Conservation (phyloP, 2,797 vertebrate genomes). For the Tachyglossus aculeatus region DNA sequence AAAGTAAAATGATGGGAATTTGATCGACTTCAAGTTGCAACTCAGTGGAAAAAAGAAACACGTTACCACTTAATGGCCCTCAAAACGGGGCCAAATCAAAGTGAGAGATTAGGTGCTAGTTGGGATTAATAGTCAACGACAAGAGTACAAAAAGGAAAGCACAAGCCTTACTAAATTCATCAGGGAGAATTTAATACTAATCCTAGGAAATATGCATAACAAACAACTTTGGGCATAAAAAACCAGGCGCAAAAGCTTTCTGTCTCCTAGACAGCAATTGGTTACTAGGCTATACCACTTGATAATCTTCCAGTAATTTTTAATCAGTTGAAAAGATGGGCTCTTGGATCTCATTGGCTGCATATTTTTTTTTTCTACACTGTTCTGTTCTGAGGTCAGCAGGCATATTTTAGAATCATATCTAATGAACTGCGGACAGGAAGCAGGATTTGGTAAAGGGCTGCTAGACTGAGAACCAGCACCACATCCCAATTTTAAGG, state of each 20-base stretch:
- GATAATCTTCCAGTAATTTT: slow-evolving; percentile 32
- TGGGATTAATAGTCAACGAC: slow-evolving; percentile 46
- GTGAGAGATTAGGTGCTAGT: slow-evolving; percentile 49
- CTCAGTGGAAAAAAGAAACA: slow-evolving; percentile 31
- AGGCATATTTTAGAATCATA: not conserved
- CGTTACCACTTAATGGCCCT: slow-evolving; percentile 29
- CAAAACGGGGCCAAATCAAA: slow-evolving; percentile 52
- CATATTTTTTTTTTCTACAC: not conserved
- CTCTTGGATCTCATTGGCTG: slow-evolving; percentile 6
- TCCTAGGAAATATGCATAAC: slow-evolving; percentile 46
- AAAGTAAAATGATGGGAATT: not conserved
- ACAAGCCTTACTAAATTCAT: slow-evolving; percentile 55
- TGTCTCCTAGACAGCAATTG: slow-evolving; percentile 31
- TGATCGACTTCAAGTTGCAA: slow-evolving; percentile 30
- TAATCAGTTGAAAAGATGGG: slow-evolving; percentile 25
- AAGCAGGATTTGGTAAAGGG: not conserved
- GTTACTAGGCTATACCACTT: slow-evolving; percentile 2
- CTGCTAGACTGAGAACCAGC: slow-evolving; percentile 1
- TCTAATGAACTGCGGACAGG: slow-evolving; percentile 11
- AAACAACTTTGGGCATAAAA: slow-evolving; percentile 28
- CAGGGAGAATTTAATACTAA: slow-evolving; percentile 60
- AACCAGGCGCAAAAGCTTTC: not conserved
- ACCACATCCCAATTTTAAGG: not conserved
- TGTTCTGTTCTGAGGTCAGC: not conserved
- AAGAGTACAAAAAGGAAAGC: slow-evolving; percentile 62